Evolutionary conservation across 2,888 invertebrate genomes (phyloP), one percentile per base, ranked within the genome.

Genomic region (Chloroclystis v-ata): DNA sequence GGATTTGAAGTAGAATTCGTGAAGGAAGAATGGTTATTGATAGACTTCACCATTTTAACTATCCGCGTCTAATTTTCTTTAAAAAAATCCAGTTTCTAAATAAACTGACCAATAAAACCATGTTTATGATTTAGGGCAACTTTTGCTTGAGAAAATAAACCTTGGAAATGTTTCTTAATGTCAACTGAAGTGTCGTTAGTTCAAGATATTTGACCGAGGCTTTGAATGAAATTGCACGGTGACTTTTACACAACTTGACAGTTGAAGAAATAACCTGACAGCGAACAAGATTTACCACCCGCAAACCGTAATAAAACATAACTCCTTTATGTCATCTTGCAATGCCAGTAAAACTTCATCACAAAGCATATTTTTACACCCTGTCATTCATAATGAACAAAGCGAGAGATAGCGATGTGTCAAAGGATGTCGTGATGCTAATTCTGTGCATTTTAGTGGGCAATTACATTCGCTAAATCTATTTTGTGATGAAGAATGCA

Each of bases 371-470:
- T 46, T 50, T 46, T 46, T 43, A 50, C 38, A 28, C 16, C 29
- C 35, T 11, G 14, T 29, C 42, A 47, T 47, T 43, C 41, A 37
- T 28, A 28, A 38, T 40, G 52, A 53, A 59, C 54, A 56, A 52
- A 54, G 52, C 39, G 41, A 48, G 37, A 47, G 47, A 49, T 49
- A 53, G 43, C 44, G 38, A 42, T 28, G 38, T 45, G 56, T 60
- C 60, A 62, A 60, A 59, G 57, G 60, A 63, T 57, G 61, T 64
- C 57, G 47, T 54, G 39, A 52, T 53, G 54, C 53, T 63, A 59
- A 63, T 66, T 60, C 51, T 49, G 60, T 46, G 45, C 52, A 58
- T 56, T 65, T 69, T 61, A 67, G 57, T 59, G 56, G 56, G 57
- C 52, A 61, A 64, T 67, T 61, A 69, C 65, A 62, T 48, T 43